Conservation (phyloP, 2,888 invertebrate genomes). For the Drosophila quasianomalipes region DNA sequence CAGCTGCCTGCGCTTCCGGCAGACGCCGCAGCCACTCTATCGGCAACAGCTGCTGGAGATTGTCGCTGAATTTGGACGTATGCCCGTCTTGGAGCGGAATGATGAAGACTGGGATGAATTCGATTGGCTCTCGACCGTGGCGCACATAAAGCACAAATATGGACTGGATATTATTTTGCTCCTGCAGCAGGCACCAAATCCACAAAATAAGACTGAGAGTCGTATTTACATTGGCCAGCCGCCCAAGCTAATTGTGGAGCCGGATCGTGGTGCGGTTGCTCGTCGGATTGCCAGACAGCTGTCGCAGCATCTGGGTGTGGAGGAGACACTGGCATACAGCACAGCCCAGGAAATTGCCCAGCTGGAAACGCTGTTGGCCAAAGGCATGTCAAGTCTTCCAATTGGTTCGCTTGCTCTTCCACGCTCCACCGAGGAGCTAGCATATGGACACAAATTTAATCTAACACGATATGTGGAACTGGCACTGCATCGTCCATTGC, state of each 20-base stretch:
- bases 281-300: conserved; percentile 51
- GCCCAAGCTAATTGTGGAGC: conserved; percentile 36
- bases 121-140: conserved; percentile 78
- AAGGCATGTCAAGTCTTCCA: conserved; percentile 62
- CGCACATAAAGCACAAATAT: conserved; percentile 70
- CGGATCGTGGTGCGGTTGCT: conserved; percentile 45
- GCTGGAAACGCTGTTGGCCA: conserved; percentile 68
- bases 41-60: conserved; percentile 62
- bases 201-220: conserved; percentile 52
- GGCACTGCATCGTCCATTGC: conserved; percentile 60
- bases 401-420: conserved; percentile 55
- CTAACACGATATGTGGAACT: conserved; percentile 71
- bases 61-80: conserved; percentile 72
- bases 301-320: conserved; percentile 65
- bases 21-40: conserved; percentile 40
- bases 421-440: conserved; percentile 56
- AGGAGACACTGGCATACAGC: conserved; percentile 43
- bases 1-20: conserved; percentile 70
- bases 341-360: conserved; percentile 71
- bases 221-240: conserved; percentile 82
- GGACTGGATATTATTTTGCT: conserved; percentile 81
- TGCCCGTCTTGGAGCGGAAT: conserved; percentile 69
- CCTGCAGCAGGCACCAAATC: conserved; percentile 61
- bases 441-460: conserved; percentile 62
- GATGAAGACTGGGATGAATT: conserved; percentile 66